Evolutionary conservation across 2,888 invertebrate species (phyloP).

Genomic region (Cinara cedri): DNA sequence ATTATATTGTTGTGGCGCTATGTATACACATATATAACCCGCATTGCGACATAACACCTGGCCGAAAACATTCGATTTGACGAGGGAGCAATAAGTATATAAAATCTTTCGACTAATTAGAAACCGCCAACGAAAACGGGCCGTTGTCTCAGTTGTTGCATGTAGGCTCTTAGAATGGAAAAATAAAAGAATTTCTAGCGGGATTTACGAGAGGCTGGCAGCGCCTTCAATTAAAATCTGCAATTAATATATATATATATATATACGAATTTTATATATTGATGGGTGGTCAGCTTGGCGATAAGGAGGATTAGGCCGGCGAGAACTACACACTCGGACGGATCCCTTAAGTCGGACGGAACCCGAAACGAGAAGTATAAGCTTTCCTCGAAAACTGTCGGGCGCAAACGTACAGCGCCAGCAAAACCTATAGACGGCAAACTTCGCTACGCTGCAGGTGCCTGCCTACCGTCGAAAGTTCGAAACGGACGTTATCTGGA

Average conservation of each 20-base stretch:
- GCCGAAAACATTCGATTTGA: conserved; percentile 33
- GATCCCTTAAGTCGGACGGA: conserved; percentile 20
- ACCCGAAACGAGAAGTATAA: conserved; percentile 41
- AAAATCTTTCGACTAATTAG: conserved; percentile 44
- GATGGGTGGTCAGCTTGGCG: conserved; percentile 18
- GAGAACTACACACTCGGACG: conserved; percentile 5
- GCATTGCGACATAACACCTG: conserved; percentile 56
- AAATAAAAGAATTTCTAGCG: conserved; percentile 18
- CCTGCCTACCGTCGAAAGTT: conserved; percentile 11
- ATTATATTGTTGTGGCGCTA: conserved; percentile 1
- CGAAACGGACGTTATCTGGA: conserved; percentile 32
- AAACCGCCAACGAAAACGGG: neutral
- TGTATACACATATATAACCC: conserved; percentile 1
- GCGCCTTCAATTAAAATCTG: conserved; percentile 23
- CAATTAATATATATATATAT: no score
- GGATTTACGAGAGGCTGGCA: conserved; percentile 27
- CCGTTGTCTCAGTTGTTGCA: neutral
- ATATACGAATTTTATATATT: neutral
- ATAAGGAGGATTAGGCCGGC: conserved; percentile 13
- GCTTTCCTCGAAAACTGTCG: conserved; percentile 42
- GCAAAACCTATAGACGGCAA: conserved; percentile 22
- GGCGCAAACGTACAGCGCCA: no score
- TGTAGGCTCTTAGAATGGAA: neutral
- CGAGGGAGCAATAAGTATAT: conserved; percentile 2
- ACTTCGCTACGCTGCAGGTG: no score